Percentiles rank a stretch among this genome's conserved stretches.
Evolutionary conservation across 2,888 invertebrate genomes (phyloP).

Genomic region (Hirudinaria manillensis): DNA sequence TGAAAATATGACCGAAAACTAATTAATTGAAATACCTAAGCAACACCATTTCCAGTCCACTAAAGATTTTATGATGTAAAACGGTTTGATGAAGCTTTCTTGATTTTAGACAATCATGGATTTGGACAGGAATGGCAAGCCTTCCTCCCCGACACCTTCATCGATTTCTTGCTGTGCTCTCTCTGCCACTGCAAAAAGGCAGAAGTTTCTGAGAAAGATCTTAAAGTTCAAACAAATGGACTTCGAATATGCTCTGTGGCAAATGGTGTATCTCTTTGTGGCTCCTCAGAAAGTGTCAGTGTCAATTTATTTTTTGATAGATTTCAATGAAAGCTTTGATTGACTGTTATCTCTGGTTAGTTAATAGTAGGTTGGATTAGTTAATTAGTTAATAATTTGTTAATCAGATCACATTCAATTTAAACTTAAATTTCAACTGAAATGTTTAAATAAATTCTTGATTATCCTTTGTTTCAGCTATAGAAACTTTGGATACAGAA

Average conservation of each 20-base stretch:
- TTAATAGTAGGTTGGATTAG: too few relatives aligned
- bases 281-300: constrained; percentile 82
- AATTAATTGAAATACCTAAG: too few relatives aligned
- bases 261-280: constrained; percentile 89
- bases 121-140: constrained; percentile 1
- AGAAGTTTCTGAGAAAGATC: constrained; percentile 58
- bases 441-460: not conserved
- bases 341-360: too few relatives aligned
- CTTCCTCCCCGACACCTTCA: constrained; percentile 5
- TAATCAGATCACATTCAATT: too few relatives aligned
- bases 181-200: constrained; percentile 72
- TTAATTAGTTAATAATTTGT: too few relatives aligned
- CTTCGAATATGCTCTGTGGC: constrained; percentile 98
- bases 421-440: too few relatives aligned
- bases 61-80: too few relatives aligned
- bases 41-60: too few relatives aligned
- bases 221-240: constrained; percentile 92
- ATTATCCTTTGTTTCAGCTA: constrained; percentile 58
- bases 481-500: constrained; percentile 90
- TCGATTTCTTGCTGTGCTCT: constrained; percentile 17
- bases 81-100: too few relatives aligned
- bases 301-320: not conserved
- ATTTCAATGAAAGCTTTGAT: not conserved
- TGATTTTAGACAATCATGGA: not conserved
- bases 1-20: too few relatives aligned